Percentiles rank a stretch among this genome's conserved stretches.
Evolutionary conservation across 64 coral and sea anemone species (phyloP).

Genomic region (Dendronephthya gigantea): DNA sequence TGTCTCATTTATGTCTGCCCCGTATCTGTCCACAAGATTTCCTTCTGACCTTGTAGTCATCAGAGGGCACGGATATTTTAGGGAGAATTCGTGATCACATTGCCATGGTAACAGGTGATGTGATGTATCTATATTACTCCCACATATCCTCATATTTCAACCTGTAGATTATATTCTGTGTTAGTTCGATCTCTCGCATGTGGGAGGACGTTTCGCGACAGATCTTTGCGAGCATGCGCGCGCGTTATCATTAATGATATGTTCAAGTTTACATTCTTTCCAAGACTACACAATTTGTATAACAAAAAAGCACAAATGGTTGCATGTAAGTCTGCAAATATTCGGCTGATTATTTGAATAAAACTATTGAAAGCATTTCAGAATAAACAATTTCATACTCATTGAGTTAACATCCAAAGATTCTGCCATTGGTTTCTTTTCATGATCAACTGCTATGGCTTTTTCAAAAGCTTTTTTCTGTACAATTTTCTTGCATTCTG

Average conservation of each 20-base stretch:
- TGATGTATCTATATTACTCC: slow-evolving; percentile 42
- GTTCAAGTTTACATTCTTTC: too few relatives aligned
- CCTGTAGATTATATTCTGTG: too few relatives aligned
- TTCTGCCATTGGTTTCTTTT: slow-evolving; percentile 54
- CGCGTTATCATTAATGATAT: too few relatives aligned
- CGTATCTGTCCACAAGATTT: slow-evolving; percentile 54
- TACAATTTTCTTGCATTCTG: slow-evolving; percentile 95
- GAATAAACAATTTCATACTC: too few relatives aligned
- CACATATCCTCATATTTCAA: not conserved
- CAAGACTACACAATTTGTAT: too few relatives aligned
- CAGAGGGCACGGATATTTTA: slow-evolving; percentile 35
- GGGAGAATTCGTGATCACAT: slow-evolving; percentile 41
- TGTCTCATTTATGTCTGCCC: slow-evolving; percentile 21
- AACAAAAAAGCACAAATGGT: too few relatives aligned
- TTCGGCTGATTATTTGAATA: too few relatives aligned
- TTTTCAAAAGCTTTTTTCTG: slow-evolving; percentile 72
- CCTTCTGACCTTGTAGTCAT: slow-evolving; percentile 46
- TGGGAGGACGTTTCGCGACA: too few relatives aligned
- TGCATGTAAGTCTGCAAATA: too few relatives aligned
- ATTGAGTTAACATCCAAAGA: slow-evolving; percentile 74
- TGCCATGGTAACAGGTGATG: slow-evolving; percentile 10
- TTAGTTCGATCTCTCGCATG: too few relatives aligned
- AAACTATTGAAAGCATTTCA: too few relatives aligned
- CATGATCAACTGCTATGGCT: slow-evolving; percentile 74
- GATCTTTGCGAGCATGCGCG: too few relatives aligned